phyloP scores from a whole-genome alignment of 2,113 vertebrate genomes.

The Montifringilla adamsi region DNA sequence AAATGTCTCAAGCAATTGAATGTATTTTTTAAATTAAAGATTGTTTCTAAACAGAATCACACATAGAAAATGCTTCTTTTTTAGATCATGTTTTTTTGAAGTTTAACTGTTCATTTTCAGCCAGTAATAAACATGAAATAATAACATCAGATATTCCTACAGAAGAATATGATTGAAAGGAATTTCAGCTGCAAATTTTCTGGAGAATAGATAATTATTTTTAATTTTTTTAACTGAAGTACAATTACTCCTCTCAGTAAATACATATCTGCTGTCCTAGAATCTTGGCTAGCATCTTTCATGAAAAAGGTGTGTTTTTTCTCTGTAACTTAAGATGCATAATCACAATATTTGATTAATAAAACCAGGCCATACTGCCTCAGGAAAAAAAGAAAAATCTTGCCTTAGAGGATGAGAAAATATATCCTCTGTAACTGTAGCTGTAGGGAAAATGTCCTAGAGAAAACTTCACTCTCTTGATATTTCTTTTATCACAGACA shows the following conservation, averaged over 20 bases:
- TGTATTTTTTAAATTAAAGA: not conserved
- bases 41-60: not conserved
- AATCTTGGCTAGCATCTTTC: not conserved
- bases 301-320: accelerated
- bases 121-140: not conserved
- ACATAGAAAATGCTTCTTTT: not conserved
- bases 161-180: not conserved
- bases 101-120: not conserved
- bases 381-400: not conserved
- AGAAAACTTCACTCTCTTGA: not conserved
- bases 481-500: not conserved
- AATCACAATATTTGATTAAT: not conserved
- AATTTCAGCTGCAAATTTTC: not conserved
- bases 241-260: not conserved
- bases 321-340: not conserved
- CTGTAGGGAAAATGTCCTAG: not conserved
- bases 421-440: not conserved
- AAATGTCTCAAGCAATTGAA: not conserved
- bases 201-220: not conserved
- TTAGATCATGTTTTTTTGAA: not conserved
- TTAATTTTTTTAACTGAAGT: not conserved
- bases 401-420: not conserved
- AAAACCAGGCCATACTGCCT: not conserved
- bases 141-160: not conserved
- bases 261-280: not conserved